Conservation (phyloP, 1,140 invertebrate species). For the Druon quercuslanigerum region DNA sequence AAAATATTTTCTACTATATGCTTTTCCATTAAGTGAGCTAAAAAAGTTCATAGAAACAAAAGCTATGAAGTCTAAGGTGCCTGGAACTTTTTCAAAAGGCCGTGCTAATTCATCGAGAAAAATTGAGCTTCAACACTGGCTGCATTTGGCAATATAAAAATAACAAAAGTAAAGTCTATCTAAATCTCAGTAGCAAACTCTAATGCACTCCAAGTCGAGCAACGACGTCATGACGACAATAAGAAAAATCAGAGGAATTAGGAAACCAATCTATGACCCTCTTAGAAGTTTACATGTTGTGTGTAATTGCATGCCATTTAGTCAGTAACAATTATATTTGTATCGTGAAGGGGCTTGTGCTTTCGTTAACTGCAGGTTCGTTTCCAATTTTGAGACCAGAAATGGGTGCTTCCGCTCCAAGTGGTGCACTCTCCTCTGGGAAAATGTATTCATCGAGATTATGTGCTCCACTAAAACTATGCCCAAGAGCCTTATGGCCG, state of each 20-base stretch:
- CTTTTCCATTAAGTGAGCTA: neutral
- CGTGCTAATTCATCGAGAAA: neutral
- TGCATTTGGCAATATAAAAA: neutral
- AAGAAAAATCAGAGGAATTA: neutral
- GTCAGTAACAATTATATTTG: neutral
- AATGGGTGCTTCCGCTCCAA: neutral
- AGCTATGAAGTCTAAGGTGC: too few species aligned
- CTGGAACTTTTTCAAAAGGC: neutral
- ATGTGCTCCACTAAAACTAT: constrained; percentile 59
- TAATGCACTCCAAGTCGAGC: constrained; percentile 19
- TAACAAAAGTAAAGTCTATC: neutral
- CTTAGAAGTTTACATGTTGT: too few species aligned
- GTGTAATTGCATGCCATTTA: too few species aligned
- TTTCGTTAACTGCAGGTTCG: neutral
- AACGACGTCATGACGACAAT: neutral
- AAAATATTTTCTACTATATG: neutral
- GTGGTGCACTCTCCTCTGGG: constrained; percentile 51
- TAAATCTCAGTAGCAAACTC: neutral
- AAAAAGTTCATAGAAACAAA: neutral
- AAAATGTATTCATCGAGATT: constrained; percentile 62
- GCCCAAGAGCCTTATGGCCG: constrained; percentile 49
- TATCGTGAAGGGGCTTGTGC: neutral
- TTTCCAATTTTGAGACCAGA: neutral
- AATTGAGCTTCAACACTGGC: constrained; percentile 8
- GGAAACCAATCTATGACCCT: neutral